A percentile compares a stretch with the other conserved stretches of the same genome.
Conservation (phyloP, 2,888 invertebrate species). For the Notodonta dromedarius region DNA sequence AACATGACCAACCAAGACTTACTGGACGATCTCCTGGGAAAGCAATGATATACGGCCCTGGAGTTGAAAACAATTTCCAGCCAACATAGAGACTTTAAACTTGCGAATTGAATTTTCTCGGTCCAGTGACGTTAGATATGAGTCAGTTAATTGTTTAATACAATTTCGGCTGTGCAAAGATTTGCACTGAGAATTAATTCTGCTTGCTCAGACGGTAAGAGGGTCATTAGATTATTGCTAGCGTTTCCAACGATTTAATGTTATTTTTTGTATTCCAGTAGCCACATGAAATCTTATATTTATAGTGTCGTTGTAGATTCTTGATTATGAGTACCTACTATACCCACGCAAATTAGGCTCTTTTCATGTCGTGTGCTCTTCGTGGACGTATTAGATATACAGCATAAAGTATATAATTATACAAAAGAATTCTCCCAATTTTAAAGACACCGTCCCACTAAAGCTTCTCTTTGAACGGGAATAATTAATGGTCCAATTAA, state of each 20-base stretch:
- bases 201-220: constrained; percentile 17
- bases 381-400: too few relatives aligned
- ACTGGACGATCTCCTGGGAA: constrained; percentile 72
- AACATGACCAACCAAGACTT: constrained; percentile 74
- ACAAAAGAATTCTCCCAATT: background rate
- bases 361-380: too few relatives aligned
- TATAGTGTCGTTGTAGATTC: too few relatives aligned
- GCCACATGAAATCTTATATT: background rate
- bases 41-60: constrained; percentile 65
- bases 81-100: constrained; percentile 9
- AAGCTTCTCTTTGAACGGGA: background rate
- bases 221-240: constrained; percentile 9
- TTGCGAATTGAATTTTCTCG: constrained; percentile 10
- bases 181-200: constrained; percentile 14
- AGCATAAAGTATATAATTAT: too few relatives aligned
- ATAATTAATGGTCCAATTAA: background rate
- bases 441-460: background rate
- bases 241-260: too few relatives aligned
- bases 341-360: too few relatives aligned
- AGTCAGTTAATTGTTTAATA: constrained; percentile 24
- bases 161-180: constrained; percentile 12
- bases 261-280: too few relatives aligned
- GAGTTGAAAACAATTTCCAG: constrained; percentile 1
- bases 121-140: constrained; percentile 10
- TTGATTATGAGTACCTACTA: too few relatives aligned